Conservation (phyloP, 2,113 vertebrate species). For the Marmota monax region DNA sequence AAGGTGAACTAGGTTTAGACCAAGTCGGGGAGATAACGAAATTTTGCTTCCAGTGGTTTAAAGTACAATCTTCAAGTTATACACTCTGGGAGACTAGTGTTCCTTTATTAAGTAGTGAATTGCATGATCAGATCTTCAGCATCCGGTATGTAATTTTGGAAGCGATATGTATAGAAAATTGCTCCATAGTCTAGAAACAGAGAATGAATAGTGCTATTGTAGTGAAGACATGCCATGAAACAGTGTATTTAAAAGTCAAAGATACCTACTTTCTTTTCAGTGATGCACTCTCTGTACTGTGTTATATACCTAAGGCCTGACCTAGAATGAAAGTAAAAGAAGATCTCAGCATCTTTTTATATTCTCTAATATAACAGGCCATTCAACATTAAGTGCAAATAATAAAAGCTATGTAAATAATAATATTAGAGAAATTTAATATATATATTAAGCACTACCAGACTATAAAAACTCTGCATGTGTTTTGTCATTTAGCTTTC, state of each 20-base stretch:
- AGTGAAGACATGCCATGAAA: background rate
- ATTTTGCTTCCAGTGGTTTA: background rate
- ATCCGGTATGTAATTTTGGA: background rate
- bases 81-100: background rate
- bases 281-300: background rate
- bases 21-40: background rate
- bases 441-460: background rate
- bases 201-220: background rate
- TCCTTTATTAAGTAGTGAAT: background rate
- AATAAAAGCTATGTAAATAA: background rate
- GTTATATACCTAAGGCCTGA: background rate
- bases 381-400: background rate
- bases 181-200: background rate
- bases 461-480: background rate
- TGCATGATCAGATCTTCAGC: background rate
- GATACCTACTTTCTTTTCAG: background rate
- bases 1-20: background rate
- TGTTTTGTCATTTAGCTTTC: background rate
- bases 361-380: background rate
- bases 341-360: background rate
- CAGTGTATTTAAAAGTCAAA: background rate
- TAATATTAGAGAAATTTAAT: background rate
- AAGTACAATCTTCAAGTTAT: background rate
- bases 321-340: background rate
- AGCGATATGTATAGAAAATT: background rate